Evolutionary conservation across 2,797 vertebrate genomes (phyloP).

Genomic region (Gallirallus australis): DNA sequence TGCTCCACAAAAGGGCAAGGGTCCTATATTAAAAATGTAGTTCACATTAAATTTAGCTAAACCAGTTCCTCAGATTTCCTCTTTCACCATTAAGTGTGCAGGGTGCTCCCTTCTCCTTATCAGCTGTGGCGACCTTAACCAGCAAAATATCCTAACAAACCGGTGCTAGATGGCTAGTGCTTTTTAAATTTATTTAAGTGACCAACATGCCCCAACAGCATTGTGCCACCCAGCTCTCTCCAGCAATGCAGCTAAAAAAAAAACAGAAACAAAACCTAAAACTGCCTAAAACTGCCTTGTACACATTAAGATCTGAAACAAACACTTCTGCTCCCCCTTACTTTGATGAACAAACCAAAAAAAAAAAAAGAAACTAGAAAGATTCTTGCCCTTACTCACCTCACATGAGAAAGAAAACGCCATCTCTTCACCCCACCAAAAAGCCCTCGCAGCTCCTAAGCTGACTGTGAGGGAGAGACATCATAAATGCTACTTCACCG

Average conservation of each 20-base stretch:
- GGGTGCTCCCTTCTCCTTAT: background rate
- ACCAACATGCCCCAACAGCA: background rate
- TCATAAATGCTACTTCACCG: background rate
- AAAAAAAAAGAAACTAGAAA: background rate
- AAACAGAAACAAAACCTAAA: no score
- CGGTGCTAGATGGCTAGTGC: background rate
- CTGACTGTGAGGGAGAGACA: background rate
- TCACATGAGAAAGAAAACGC: background rate
- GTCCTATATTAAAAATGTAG: background rate
- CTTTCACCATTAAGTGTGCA: background rate
- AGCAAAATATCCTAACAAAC: background rate
- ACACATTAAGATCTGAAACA: background rate
- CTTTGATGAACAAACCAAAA: background rate
- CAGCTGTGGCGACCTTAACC: background rate
- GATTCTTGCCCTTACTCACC: background rate
- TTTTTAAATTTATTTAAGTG: background rate
- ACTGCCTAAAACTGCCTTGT: background rate
- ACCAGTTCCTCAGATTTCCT: background rate
- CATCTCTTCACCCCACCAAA: background rate
- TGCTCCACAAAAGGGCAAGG: background rate
- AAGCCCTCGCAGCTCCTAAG: background rate
- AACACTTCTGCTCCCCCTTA: background rate
- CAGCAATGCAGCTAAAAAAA: background rate
- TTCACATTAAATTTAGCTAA: background rate
- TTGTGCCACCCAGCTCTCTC: background rate